Base-by-base conservation (phyloP, 2,797 vertebrate genomes). In the Pyrocephalus nanus region DNA sequence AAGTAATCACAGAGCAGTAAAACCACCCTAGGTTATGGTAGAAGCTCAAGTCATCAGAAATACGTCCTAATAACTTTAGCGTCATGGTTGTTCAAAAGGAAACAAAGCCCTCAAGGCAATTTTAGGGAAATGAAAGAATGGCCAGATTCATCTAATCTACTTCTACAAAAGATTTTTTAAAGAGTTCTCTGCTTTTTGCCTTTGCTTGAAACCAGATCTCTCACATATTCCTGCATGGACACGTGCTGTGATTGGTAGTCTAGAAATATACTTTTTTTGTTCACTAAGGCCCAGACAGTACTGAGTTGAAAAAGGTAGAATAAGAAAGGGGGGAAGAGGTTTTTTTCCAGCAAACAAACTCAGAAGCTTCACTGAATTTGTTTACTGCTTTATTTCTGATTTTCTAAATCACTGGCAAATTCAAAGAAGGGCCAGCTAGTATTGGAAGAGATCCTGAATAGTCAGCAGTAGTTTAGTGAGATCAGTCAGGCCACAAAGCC, bases 391-490 rank as follows among this genome's bases (percentile, higher is more conserved):
- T 86, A 71, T 84, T 85, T 76, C 66, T 65, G 30, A 71, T 76
- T 87, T 93, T 90, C 90, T 92, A 54, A 90, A 88, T 54, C 26
- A 83, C 2, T 92, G 76, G 64, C 66, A 51, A 57, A 64, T 45
- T 81, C 81, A 76, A 84, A 91, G 71, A 83, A 79, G 32, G 69
- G 77, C 55, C 72, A 90, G 77, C 79, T 79, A 95, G 45, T 65
- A 34, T 69, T 94, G 92, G 95, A 92, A 72, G 50, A 38, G 57
- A 58, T 89, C 85, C 83, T 74, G 90, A 69, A 77, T 62, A 91
- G 87, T 95, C 95, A 84, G 61, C 87, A 67, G 48, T n/a, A 36
- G 85, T 88, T 96, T 62, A 51, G 57, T 48, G 90, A 92, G 90
- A 94, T 94, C 93, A 47, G 82, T 64, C 62, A 95, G 93, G 64